Evolutionary conservation across 2,113 vertebrate species (phyloP), one percentile per base, ranked within the genome.

Genomic region (Halcyon senegalensis): DNA sequence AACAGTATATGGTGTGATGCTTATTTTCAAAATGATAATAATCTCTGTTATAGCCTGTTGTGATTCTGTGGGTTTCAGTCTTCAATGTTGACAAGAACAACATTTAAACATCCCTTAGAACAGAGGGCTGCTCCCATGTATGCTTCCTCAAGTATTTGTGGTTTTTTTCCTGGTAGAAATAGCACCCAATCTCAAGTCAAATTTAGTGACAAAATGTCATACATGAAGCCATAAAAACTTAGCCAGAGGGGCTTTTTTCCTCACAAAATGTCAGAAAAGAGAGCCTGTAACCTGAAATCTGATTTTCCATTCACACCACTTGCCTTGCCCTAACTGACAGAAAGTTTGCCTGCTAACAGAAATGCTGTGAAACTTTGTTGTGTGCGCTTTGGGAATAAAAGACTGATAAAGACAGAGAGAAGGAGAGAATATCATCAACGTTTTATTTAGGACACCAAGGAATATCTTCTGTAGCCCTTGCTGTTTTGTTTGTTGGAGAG

Each of bases 131-230:
- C 37, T 92, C n/a, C 50, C 28, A 50, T 46, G 20, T 50, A 79
- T 78, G 25, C 37, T 92, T 91, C 31, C 62, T 96, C 83, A 91
- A 66, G 62, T 56, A 82, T 89, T 94, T 93, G 7, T 84, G 92
- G 10, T 44, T 67, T 15, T 74, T 88, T 69, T 41, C 11, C 13
- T 58, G 7, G 23, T 79, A 82, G 89, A 82, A 96, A 81, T 91
- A 91, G 23, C 86, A 94, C 66, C 81, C 74, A 73, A 72, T 87
- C 86, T 95, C 25, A 58, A 93, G 81, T 92, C 84, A 96, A 92
- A 92, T 66, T 89, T 93, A 91, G 93, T 93, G 92, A 94, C 86
- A 94, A 95, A 96, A 93, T 94, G 92, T 96, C 96, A 94, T 68
- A 94, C 62, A 78, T 76, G 77, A 95, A 93, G 66, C 48, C 2